A percentile compares a stretch with the other conserved stretches of the same genome.
These are phyloP conservation scores for Neotoxoptera formosana DNA, from an alignment of 1,140 invertebrate genomes.

Conservation along the genomic window DNA sequence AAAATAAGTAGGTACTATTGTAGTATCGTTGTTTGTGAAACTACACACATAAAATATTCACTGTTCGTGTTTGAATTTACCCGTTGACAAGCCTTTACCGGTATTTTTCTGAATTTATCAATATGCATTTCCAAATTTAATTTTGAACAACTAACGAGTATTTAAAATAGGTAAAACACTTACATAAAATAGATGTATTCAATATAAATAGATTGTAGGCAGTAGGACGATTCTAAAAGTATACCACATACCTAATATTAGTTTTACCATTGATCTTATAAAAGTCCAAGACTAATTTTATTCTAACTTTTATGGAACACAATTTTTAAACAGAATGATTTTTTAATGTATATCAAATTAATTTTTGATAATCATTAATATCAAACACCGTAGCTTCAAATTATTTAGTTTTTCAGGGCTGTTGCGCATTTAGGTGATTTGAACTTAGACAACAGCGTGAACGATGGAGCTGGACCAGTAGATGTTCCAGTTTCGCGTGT, in stretches of 20 bases:
- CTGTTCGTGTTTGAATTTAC: background rate
- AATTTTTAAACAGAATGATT: background rate
- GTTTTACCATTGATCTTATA: background rate
- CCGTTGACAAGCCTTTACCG: background rate
- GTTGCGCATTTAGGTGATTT: constrained; percentile 63
- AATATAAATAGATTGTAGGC: background rate
- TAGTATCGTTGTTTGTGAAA: background rate
- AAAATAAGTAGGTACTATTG: background rate
- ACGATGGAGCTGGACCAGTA: constrained; percentile 63
- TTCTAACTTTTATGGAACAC: background rate
- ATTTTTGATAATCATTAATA: background rate
- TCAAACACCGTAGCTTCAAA: constrained; percentile 25
- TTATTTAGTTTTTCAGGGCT: constrained; percentile 58
- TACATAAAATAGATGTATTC: background rate
- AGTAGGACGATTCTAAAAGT: background rate
- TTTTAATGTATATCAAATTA: background rate
- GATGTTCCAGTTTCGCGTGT: constrained; percentile 63
- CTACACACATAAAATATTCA: background rate
- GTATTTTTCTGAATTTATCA: too few species aligned
- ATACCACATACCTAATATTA: background rate
- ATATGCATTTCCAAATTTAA: too few species aligned
- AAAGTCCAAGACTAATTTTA: background rate
- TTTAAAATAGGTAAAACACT: background rate
- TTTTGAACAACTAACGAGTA: background rate
- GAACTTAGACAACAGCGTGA: constrained; percentile 62